Conservation (phyloP, 2,113 vertebrate genomes). For the Ramphastos sulfuratus region DNA sequence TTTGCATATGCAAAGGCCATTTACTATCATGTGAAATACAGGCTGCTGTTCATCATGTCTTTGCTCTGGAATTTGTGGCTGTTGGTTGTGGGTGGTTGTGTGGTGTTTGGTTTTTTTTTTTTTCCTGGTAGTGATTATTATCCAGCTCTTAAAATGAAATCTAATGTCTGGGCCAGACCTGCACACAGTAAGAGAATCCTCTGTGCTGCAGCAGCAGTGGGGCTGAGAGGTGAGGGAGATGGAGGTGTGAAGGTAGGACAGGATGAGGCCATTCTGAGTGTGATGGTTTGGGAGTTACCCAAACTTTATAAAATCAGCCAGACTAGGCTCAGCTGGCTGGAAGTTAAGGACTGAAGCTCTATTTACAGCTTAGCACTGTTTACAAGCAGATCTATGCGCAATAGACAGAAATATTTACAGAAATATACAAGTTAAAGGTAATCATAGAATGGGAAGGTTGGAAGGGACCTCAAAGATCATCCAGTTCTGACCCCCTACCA, state of each 20-base stretch:
- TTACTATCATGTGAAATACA: constrained; percentile 73
- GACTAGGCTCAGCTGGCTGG: too few species aligned
- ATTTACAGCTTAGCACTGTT: too few species aligned
- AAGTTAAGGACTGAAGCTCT: too few species aligned
- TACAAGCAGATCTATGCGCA: too few species aligned
- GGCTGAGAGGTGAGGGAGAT: neutral
- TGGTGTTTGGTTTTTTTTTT: neutral
- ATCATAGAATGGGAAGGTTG: too few species aligned
- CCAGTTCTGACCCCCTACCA: too few species aligned
- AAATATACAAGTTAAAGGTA: too few species aligned
- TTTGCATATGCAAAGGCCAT: constrained; percentile 85
- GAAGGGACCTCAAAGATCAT: too few species aligned
- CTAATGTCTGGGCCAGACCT: constrained; percentile 33
- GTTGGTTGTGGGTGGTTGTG: neutral
- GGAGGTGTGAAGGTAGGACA: neutral
- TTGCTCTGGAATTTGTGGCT: constrained; percentile 54
- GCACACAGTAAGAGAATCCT: neutral
- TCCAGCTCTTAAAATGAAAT: constrained; percentile 57
- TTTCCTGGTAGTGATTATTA: constrained; percentile 63
- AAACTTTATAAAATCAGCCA: too few species aligned
- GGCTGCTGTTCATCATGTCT: constrained; percentile 63
- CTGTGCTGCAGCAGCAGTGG: neutral
- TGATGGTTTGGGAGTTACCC: too few species aligned
- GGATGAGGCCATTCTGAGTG: too few species aligned
- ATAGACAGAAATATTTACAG: too few species aligned